These are phyloP conservation scores for Elaphurus davidianus DNA, from an alignment of 2,113 vertebrate genomes.

Conservation along the genomic window DNA sequence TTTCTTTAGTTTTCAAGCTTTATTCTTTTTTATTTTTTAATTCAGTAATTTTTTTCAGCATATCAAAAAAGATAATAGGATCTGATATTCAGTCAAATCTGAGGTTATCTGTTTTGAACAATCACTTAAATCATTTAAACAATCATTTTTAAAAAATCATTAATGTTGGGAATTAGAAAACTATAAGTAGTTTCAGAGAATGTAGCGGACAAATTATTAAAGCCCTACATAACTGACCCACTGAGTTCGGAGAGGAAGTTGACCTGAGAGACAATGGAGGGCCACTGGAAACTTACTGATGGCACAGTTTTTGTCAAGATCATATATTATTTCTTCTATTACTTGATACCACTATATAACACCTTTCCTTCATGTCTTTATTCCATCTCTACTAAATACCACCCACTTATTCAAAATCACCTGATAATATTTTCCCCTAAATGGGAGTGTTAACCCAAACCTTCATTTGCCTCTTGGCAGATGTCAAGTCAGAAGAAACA, in stretches of 20 bases:
- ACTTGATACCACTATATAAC: background rate
- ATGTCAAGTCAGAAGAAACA: background rate
- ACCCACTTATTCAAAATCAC: background rate
- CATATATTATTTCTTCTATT: background rate
- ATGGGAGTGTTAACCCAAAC: background rate
- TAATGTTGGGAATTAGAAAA: background rate
- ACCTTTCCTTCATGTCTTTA: background rate
- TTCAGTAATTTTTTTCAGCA: background rate
- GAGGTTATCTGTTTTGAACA: background rate
- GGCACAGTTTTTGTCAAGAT: background rate
- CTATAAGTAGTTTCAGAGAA: background rate
- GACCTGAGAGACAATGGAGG: background rate
- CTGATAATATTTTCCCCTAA: background rate
- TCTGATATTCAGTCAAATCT: background rate
- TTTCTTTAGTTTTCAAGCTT: background rate
- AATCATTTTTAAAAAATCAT: background rate
- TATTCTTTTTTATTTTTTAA: background rate
- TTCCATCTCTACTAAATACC: background rate
- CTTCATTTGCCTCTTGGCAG: background rate
- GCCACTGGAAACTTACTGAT: background rate
- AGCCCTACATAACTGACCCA: rapidly evolving
- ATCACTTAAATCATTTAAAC: background rate
- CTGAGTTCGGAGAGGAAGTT: background rate
- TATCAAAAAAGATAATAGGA: background rate
- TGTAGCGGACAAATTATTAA: background rate